Percentiles rank a stretch among this genome's conserved stretches.
These are phyloP conservation scores for Drosophila trichaetosa DNA, from an alignment of 2,888 invertebrate species.

Conservation along the genomic window DNA sequence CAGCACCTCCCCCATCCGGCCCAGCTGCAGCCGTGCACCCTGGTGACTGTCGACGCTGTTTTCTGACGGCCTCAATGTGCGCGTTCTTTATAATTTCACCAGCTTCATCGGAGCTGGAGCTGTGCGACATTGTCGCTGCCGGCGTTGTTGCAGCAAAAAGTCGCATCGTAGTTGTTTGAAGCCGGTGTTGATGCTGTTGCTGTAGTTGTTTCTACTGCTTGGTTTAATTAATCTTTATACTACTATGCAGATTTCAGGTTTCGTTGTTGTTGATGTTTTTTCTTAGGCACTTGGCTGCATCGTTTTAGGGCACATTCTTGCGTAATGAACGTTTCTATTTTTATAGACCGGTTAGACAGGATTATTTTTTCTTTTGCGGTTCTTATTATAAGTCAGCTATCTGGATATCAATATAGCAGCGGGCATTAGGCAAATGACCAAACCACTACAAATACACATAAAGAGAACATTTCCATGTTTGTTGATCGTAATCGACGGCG, in stretches of 20 bases:
- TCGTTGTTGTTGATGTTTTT: conserved; percentile 12
- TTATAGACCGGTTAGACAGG: conserved; percentile 73
- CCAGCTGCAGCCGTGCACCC: conserved; percentile 5
- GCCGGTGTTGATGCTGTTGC: conserved; percentile 8
- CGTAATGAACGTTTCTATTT: conserved; percentile 75
- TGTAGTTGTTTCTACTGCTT: conserved; percentile 19
- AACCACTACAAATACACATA: conserved; percentile 17
- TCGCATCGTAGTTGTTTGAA: conserved; percentile 52
- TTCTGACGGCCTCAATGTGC: conserved; percentile 34
- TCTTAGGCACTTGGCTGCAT: conserved; percentile 68
- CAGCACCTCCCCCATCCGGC: conserved; percentile 9
- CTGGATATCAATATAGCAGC: conserved; percentile 54
- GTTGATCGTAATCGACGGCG: conserved; percentile 16
- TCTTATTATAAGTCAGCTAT: conserved; percentile 19
- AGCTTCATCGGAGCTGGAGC: conserved; percentile 69
- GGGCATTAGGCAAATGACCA: conserved; percentile 34
- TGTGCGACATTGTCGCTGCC: conserved; percentile 46
- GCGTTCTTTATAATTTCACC: conserved; percentile 70
- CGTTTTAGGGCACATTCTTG: conserved; percentile 82
- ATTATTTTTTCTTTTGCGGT: conserved; percentile 42
- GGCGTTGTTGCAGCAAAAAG: conserved; percentile 56
- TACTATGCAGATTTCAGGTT: conserved; percentile 79
- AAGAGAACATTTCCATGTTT: background rate
- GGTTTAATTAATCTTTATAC: conserved; percentile 71
- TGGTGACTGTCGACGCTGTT: conserved; percentile 24